These are phyloP conservation scores for Alaudala cheleensis DNA, from an alignment of 2,113 vertebrate species.

Conservation along the genomic window DNA sequence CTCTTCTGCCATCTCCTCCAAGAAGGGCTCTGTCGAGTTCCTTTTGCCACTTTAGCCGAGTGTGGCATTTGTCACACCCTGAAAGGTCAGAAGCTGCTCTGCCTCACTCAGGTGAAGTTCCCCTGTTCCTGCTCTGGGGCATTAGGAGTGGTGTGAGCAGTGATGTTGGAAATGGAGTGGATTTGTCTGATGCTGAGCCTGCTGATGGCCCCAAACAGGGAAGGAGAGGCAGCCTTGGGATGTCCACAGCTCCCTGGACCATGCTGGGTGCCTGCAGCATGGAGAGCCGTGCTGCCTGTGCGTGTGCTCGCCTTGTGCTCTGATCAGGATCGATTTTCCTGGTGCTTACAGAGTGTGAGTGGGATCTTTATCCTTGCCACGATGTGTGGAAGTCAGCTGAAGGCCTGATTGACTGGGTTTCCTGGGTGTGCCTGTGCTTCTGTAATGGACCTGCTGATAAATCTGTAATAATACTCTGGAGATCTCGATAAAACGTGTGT, in stretches of 20 bases:
- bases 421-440: neutral
- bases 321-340: neutral
- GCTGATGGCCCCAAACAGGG: rapidly evolving
- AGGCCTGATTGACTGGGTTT: neutral
- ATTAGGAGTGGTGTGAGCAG: neutral
- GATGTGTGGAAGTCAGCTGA: neutral
- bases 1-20: rapidly evolving
- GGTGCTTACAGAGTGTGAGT: neutral
- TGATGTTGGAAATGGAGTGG: rapidly evolving
- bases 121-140: rapidly evolving
- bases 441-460: neutral
- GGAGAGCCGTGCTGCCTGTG: neutral
- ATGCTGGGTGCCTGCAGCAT: rapidly evolving
- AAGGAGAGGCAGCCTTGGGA: neutral
- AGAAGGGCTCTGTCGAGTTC: neutral
- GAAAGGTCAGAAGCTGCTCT: neutral
- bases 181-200: neutral
- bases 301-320: rapidly evolving
- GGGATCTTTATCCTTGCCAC: neutral
- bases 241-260: neutral
- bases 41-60: rapidly evolving
- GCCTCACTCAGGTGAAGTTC: neutral
- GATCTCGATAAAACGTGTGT: neutral
- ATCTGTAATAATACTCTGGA: neutral
- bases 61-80: neutral